A percentile compares a stretch with the other conserved stretches of the same genome.
phyloP scores from a whole-genome alignment of 2,888 invertebrate genomes.

The Omphaloscelis lunosa region DNA sequence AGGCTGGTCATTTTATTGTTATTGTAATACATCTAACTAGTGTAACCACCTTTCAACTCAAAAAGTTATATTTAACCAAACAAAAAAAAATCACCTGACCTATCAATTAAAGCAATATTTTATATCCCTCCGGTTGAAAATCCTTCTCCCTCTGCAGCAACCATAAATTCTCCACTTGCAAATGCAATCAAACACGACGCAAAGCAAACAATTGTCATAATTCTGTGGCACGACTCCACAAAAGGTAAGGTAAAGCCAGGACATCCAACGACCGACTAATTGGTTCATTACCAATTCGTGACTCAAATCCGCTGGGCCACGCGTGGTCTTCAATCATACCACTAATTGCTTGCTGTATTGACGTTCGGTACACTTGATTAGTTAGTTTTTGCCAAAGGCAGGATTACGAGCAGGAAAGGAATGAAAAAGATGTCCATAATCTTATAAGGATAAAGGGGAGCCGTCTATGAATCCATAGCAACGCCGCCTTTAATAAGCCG shows the following conservation, averaged over 20 bases:
- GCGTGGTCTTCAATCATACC: constrained; percentile 64
- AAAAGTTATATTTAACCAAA: too few species aligned
- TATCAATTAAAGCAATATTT: not conserved
- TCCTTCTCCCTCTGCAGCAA: not conserved
- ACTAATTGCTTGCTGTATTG: constrained; percentile 71
- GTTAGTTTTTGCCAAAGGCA: constrained; percentile 31
- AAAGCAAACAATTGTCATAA: constrained; percentile 66
- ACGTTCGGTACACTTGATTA: constrained; percentile 53
- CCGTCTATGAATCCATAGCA: constrained; percentile 28
- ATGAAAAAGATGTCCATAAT: constrained; percentile 13
- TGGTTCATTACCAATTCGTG: constrained; percentile 80
- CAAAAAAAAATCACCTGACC: not conserved
- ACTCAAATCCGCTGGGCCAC: constrained; percentile 59
- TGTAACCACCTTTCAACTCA: too few species aligned
- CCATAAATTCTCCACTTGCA: constrained; percentile 9
- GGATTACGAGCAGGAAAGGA: constrained; percentile 7
- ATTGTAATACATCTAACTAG: not conserved
- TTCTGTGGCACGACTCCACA: constrained; percentile 55
- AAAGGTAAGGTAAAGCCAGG: constrained; percentile 50
- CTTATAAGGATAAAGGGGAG: constrained; percentile 10
- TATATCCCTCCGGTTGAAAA: not conserved
- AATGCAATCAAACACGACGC: constrained; percentile 47
- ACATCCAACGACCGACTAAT: constrained; percentile 73
- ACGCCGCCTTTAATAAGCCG: constrained; percentile 31
- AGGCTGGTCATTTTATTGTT: not conserved